Conservation (phyloP, 2,797 vertebrate genomes). For the Jordanella pulchra region DNA sequence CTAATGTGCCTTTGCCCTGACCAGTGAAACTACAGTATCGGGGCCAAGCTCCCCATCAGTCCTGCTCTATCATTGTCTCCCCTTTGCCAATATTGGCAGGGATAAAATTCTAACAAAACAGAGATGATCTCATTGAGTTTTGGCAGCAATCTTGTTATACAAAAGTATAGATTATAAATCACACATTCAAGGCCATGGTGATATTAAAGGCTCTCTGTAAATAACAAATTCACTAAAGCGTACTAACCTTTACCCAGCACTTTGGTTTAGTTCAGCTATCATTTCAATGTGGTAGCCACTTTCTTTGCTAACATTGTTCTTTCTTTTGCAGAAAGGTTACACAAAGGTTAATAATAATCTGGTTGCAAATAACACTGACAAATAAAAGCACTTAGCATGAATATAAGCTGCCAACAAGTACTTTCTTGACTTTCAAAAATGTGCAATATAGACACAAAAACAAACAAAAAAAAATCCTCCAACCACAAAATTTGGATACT, state of each 20-base stretch:
- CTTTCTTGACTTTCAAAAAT: too few species aligned
- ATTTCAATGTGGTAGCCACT: background rate
- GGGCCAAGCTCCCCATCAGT: background rate
- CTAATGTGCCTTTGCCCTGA: background rate
- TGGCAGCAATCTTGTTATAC: background rate
- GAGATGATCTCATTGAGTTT: background rate
- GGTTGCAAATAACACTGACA: background rate
- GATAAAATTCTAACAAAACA: background rate
- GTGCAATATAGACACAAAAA: too few species aligned
- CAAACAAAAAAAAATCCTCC: too few species aligned
- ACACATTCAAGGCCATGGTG: background rate
- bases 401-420: background rate
- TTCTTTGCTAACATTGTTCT: background rate
- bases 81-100: background rate
- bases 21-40: background rate
- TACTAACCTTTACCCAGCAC: too few species aligned
- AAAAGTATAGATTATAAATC: too few species aligned
- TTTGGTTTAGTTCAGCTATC: background rate
- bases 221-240: too few species aligned
- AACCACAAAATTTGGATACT: too few species aligned
- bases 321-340: too few species aligned
- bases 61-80: background rate
- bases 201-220: background rate
- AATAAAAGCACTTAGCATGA: background rate
- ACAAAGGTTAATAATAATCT: too few species aligned